phyloP scores from a whole-genome alignment of 2,888 invertebrate genomes.

The Euplagia quadripunctaria region DNA sequence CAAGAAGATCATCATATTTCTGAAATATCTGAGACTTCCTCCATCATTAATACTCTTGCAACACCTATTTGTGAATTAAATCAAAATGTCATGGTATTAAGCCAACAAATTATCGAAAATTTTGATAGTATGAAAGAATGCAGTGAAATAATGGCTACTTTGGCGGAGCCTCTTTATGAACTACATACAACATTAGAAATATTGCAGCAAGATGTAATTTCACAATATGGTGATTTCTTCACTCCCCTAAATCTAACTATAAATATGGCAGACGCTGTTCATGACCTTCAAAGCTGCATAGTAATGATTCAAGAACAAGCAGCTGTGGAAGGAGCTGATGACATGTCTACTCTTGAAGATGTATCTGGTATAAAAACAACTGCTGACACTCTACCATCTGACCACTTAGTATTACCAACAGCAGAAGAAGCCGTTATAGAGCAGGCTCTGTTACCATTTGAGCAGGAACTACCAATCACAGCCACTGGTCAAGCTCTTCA shows the following conservation, averaged over 20 bases:
- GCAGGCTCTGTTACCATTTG: conserved; percentile 52
- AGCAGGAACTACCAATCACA: conserved; percentile 53
- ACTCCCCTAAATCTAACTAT: conserved; percentile 62
- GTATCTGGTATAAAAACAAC: conserved; percentile 87
- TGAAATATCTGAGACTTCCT: conserved; percentile 76
- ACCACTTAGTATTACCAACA: conserved; percentile 68
- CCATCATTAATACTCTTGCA: conserved; percentile 75
- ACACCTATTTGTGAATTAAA: conserved; percentile 74
- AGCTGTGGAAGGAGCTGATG: conserved; percentile 81
- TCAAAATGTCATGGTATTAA: conserved; percentile 70
- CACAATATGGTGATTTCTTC: conserved; percentile 73
- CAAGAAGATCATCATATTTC: conserved; percentile 63
- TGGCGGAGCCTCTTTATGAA: conserved; percentile 82
- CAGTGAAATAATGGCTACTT: conserved; percentile 66
- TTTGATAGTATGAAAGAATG: conserved; percentile 66
- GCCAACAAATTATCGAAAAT: conserved; percentile 74
- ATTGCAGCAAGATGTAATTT: conserved; percentile 80
- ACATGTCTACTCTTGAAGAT: conserved; percentile 87
- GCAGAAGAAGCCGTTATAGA: conserved; percentile 64
- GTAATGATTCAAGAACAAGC: conserved; percentile 81
- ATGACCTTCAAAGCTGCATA: conserved; percentile 80
- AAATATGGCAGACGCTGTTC: conserved; percentile 73
- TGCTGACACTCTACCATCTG: conserved; percentile 79
- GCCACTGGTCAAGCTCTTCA: conserved; percentile 74
- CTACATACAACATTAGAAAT: conserved; percentile 78